A percentile compares a stretch with the other conserved stretches of the same genome.
Conservation (phyloP, 2,888 invertebrate species). For the Caenorhabditis auriculariae region DNA sequence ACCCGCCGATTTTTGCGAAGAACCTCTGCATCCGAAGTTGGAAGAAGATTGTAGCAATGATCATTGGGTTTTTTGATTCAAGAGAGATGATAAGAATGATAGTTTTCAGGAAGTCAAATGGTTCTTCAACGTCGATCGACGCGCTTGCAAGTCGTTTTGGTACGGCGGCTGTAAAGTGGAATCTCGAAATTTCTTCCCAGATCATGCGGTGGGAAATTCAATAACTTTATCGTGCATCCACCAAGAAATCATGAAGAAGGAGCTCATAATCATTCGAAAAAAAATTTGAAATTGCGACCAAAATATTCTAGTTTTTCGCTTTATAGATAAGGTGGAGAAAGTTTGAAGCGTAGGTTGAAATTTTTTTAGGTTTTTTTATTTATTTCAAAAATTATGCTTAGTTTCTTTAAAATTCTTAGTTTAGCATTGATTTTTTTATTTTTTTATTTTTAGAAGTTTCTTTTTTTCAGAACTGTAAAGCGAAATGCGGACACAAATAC, state of each 20-base stretch:
- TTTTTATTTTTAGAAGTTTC: too few relatives aligned
- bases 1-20: slow-evolving; percentile 36
- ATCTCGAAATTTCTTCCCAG: slow-evolving; percentile 36
- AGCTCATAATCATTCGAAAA: not conserved
- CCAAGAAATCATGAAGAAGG: too few relatives aligned
- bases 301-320: too few relatives aligned
- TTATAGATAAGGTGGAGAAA: too few relatives aligned
- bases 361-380: too few relatives aligned
- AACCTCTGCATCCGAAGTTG: slow-evolving; percentile 36
- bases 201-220: slow-evolving; percentile 31
- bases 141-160: slow-evolving; percentile 55
- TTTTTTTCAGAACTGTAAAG: slow-evolving; percentile 20
- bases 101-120: slow-evolving; percentile 21
- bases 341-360: too few relatives aligned
- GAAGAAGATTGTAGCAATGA: slow-evolving; percentile 49
- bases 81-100: too few relatives aligned
- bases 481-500: slow-evolving; percentile 23
- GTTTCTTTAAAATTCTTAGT: too few relatives aligned
- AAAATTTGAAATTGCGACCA: not conserved
- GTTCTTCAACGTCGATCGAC: slow-evolving; percentile 37
- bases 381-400: too few relatives aligned
- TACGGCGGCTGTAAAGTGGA: slow-evolving; percentile 55
- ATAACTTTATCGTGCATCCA: too few relatives aligned
- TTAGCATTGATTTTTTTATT: too few relatives aligned
- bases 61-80: slow-evolving; percentile 21